Evolutionary conservation across 2,888 invertebrate genomes (phyloP), one percentile per base, ranked within the genome.

Genomic region (Andrena bicolor): DNA sequence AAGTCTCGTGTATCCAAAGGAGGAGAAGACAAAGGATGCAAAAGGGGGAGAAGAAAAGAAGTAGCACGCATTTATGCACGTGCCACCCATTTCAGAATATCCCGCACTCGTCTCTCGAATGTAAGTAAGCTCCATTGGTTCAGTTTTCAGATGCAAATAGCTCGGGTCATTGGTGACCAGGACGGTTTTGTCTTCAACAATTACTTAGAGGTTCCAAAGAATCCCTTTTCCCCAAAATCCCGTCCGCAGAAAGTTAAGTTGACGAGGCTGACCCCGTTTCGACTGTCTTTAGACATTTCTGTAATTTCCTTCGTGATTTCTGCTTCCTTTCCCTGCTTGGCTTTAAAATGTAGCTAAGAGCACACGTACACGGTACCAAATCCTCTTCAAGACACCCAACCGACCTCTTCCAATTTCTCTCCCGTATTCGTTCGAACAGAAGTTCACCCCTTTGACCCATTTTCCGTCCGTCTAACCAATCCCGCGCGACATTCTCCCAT

Each of bases 121-220:
- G 28, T 20, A 20, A 75, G 30, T 23, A 30, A 41, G 41, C 23
- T 35, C 16, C 28, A 26, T 71, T 60, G 30, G 28, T 56, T n/a
- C 69, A 30, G 68, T 23, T 63, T 78, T 70, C 70, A 26, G 51
- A 78, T 66, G 74, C 61, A 66, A 70, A 69, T 78, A 65, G 70
- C 32, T 56, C 70, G 41, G 80, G 56, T 53, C 51, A 58, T 30
- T 23, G 16, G 32, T 65, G 74, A 74, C 35, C 68, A 32, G 60
- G 66, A 65, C 73, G 76, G 72, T 71, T 56, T 76, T 63, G 28
- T 30, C 63, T 48, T 63, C 41, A 32, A 48, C 74, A 35, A 60
- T 65, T 49, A 10, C 28, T 64, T 49, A 26, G 41, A 13, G 48
- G n/a, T 48, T 66, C 2, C 5, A 32, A n/a, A 48, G 41, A 48